phyloP scores from a whole-genome alignment of 2,113 vertebrate genomes.

The Solea solea region DNA sequence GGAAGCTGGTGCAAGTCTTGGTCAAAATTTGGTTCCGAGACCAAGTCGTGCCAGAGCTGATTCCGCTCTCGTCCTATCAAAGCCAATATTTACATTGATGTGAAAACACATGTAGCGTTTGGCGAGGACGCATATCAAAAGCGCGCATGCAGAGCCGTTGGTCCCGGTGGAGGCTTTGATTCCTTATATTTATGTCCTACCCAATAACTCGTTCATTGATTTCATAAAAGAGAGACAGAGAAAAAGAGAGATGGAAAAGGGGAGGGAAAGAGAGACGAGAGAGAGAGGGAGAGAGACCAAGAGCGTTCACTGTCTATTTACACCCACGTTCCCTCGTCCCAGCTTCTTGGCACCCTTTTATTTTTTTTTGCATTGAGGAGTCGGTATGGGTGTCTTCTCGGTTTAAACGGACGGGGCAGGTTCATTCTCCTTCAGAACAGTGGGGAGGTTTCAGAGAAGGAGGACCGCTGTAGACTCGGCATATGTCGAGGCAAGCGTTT shows the following conservation, averaged over 20 bases:
- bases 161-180: constrained; percentile 80
- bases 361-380: constrained; percentile 90
- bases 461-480: constrained; percentile 47
- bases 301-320: constrained; percentile 82
- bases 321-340: constrained; percentile 85
- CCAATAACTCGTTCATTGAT: constrained; percentile 83
- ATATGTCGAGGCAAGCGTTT: constrained; percentile 51
- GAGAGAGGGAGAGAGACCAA: constrained; percentile 66
- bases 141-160: constrained; percentile 63
- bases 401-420: constrained; percentile 96
- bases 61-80: constrained; percentile 76
- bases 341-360: constrained; percentile 85
- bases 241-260: constrained; percentile 48
- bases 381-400: constrained; percentile 95
- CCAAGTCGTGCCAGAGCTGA: constrained; percentile 67
- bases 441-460: constrained; percentile 53
- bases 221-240: constrained; percentile 77
- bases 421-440: constrained; percentile 81
- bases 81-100: constrained; percentile 80
- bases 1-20: constrained; percentile 71
- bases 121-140: constrained; percentile 79
- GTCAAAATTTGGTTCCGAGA: constrained; percentile 71
- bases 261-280: constrained; percentile 49
- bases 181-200: constrained; percentile 79
- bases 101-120: constrained; percentile 79